Evolutionary conservation across 2,797 vertebrate genomes (phyloP).

Genomic region (Rachycentron canadum): DNA sequence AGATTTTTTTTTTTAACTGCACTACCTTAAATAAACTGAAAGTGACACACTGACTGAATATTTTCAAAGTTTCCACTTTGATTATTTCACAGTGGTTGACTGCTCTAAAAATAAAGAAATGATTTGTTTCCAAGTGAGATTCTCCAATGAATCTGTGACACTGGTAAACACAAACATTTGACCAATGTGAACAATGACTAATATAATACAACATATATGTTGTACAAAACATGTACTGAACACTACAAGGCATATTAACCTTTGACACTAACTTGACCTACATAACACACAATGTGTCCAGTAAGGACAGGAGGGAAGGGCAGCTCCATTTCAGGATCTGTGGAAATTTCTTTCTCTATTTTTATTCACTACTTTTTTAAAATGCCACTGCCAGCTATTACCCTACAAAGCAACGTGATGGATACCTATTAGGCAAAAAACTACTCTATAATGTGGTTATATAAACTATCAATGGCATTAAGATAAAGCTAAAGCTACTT

Average conservation of each 20-base stretch:
- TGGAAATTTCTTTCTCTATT: neutral
- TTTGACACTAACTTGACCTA: neutral
- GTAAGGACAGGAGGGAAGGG: neutral
- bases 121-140: neutral
- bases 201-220: neutral
- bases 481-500: neutral
- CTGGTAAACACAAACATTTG: slow-evolving; percentile 3
- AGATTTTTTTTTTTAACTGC: neutral
- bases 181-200: too few species aligned
- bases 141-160: neutral
- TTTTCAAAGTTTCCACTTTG: neutral
- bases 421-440: neutral
- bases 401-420: neutral
- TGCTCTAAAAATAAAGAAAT: slow-evolving; percentile 1
- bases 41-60: neutral
- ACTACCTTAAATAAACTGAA: neutral
- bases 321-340: neutral
- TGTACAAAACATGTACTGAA: slow-evolving; percentile 9
- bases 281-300: neutral
- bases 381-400: neutral
- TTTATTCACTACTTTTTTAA: neutral
- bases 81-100: neutral
- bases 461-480: neutral
- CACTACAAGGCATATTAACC: neutral
- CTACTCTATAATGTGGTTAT: neutral